These are phyloP conservation scores for Tokudaia muenninki DNA, from an alignment of 2,797 vertebrate species.

Conservation along the genomic window DNA sequence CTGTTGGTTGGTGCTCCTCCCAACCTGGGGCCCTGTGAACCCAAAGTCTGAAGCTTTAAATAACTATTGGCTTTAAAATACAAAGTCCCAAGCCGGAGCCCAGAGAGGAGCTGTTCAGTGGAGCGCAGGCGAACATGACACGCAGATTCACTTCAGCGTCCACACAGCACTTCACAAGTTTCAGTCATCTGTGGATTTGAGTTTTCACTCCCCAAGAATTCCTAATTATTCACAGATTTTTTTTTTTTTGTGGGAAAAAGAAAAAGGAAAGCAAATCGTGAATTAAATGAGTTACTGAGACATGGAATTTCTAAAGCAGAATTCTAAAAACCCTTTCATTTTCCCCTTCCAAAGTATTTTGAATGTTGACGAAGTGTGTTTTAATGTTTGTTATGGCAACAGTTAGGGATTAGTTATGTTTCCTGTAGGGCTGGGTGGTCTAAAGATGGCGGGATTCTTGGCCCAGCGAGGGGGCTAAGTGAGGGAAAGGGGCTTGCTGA, in stretches of 20 bases:
- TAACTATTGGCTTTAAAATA: conserved; percentile 50
- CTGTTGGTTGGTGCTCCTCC: background rate
- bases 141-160: conserved; percentile 20
- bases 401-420: background rate
- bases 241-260: accelerated
- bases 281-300: conserved; percentile 69
- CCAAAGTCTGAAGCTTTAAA: conserved; percentile 24
- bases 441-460: background rate
- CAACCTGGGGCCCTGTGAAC: background rate
- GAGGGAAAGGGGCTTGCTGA: background rate
- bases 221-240: conserved; percentile 51
- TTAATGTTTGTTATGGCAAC: conserved; percentile 10
- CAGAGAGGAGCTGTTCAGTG: conserved; percentile 43
- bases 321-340: conserved; percentile 31
- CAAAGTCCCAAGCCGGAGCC: conserved; percentile 2
- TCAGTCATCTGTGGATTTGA: conserved; percentile 44
- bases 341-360: background rate
- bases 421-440: background rate
- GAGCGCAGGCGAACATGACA: background rate
- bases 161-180: conserved; percentile 36
- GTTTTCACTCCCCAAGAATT: conserved; percentile 65
- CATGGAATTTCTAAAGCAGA: conserved; percentile 62
- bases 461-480: background rate
- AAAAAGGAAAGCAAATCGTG: conserved; percentile 23
- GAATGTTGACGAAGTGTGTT: background rate